These are phyloP conservation scores for Yponomeuta malinellus DNA, from an alignment of 2,888 invertebrate genomes.

Conservation along the genomic window DNA sequence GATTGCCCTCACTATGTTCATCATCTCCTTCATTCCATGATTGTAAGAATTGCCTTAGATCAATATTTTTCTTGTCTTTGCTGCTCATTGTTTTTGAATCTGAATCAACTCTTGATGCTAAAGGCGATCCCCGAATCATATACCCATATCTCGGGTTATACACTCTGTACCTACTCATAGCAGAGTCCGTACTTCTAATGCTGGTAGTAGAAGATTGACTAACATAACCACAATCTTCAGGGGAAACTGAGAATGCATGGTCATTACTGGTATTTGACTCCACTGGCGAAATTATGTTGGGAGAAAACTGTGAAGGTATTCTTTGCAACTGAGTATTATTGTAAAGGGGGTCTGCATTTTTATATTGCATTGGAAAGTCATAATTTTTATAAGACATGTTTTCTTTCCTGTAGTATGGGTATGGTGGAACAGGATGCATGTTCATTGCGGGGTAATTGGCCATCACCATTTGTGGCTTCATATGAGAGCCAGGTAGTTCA, in stretches of 20 bases:
- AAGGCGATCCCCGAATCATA: conserved; percentile 33
- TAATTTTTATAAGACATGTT: conserved; percentile 42
- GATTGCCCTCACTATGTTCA: conserved; percentile 36
- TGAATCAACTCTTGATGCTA: conserved; percentile 34
- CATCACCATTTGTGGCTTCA: conserved; percentile 48
- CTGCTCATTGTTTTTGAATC: conserved; percentile 29
- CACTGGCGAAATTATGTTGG: conserved; percentile 59
- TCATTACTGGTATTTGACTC: conserved; percentile 66
- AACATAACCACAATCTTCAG: conserved; percentile 69
- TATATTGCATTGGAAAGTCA: conserved; percentile 51
- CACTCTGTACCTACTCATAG: conserved; percentile 39
- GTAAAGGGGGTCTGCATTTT: conserved; percentile 47
- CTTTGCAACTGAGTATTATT: conserved; percentile 42
- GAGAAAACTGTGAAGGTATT: conserved; percentile 58
- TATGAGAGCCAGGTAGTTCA: conserved; percentile 46
- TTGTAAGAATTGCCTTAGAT: conserved; percentile 68
- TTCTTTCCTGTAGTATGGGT: conserved; percentile 57
- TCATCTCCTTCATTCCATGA: conserved; percentile 74
- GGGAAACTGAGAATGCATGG: conserved; percentile 45
- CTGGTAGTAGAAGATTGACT: conserved; percentile 66
- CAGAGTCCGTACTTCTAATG: conserved; percentile 58
- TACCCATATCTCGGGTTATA: conserved; percentile 49
- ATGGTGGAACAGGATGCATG: conserved; percentile 44
- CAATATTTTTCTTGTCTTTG: conserved; percentile 51
- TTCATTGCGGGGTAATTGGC: conserved; percentile 48